These are phyloP conservation scores for Lampris incognitus DNA, from an alignment of 2,113 vertebrate species.

Conservation along the genomic window DNA sequence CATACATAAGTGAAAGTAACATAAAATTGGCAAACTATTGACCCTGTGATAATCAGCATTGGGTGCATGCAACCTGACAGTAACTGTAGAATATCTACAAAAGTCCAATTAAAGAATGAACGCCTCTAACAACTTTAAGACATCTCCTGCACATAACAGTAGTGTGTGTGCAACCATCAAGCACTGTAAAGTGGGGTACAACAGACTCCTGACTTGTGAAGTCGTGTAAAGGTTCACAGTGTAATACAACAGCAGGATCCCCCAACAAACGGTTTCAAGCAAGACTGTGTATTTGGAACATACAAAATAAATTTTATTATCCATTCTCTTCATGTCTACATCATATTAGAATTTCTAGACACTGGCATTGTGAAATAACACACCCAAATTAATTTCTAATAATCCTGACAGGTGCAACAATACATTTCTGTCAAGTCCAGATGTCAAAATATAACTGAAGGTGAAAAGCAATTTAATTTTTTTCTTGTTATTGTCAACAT, in stretches of 20 bases:
- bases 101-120: constrained; percentile 77
- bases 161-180: constrained; percentile 68
- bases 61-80: constrained; percentile 82
- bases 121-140: constrained; percentile 81
- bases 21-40: constrained; percentile 84
- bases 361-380: constrained; percentile 80
- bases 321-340: constrained; percentile 86
- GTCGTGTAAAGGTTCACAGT: constrained; percentile 81
- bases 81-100: constrained; percentile 84
- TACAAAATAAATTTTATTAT: constrained; percentile 93
- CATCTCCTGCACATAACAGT: constrained; percentile 78
- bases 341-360: constrained; percentile 83
- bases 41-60: constrained; percentile 82
- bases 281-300: constrained; percentile 87
- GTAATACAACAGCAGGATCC: constrained; percentile 80
- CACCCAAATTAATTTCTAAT: constrained; percentile 80
- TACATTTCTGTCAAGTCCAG: constrained; percentile 78
- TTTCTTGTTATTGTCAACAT: constrained; percentile 80
- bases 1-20: constrained; percentile 81
- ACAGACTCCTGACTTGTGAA: constrained; percentile 74
- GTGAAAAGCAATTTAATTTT: constrained; percentile 77
- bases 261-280: constrained; percentile 84
- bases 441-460: constrained; percentile 81
- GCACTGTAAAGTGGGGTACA: constrained; percentile 64
- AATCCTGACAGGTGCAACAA: constrained; percentile 79